These are phyloP conservation scores for Cebus imitator DNA, from an alignment of 2,113 vertebrate species.

Conservation along the genomic window DNA sequence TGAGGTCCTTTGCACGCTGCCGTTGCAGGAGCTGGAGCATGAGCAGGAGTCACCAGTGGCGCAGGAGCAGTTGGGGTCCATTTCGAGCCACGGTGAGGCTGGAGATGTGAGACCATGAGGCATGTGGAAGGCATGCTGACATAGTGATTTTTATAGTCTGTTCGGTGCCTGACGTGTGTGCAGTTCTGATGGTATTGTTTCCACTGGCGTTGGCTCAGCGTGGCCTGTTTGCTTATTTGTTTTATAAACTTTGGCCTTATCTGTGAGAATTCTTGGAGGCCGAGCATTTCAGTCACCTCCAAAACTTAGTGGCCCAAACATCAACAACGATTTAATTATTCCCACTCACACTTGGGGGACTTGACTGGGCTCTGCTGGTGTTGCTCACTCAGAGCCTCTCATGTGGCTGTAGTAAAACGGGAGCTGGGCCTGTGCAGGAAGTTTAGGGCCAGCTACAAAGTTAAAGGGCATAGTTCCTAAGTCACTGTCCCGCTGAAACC, in stretches of 20 bases:
- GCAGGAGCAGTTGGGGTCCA: no score
- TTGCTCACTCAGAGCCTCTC: not conserved
- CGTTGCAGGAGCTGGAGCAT: no score
- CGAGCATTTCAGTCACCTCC: not conserved
- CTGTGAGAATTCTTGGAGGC: not conserved
- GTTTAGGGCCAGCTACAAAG: not conserved
- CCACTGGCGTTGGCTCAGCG: not conserved
- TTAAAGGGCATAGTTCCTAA: not conserved
- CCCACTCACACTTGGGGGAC: not conserved
- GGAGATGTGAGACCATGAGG: no score
- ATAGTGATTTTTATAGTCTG: not conserved
- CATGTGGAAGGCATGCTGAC: no score
- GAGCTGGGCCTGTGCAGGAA: not conserved
- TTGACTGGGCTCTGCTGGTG: not conserved
- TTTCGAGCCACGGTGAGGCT: no score
- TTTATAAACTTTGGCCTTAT: not conserved
- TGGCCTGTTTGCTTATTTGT: not conserved
- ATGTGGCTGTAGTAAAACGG: fast-evolving
- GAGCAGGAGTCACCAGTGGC: no score
- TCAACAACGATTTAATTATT: not conserved
- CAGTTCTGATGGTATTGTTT: not conserved
- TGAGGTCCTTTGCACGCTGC: no score
- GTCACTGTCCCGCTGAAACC: not conserved
- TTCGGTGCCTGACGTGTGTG: not conserved
- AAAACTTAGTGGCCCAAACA: not conserved